phyloP scores from a whole-genome alignment of 2,888 invertebrate genomes.

The Dendrolimus pini region DNA sequence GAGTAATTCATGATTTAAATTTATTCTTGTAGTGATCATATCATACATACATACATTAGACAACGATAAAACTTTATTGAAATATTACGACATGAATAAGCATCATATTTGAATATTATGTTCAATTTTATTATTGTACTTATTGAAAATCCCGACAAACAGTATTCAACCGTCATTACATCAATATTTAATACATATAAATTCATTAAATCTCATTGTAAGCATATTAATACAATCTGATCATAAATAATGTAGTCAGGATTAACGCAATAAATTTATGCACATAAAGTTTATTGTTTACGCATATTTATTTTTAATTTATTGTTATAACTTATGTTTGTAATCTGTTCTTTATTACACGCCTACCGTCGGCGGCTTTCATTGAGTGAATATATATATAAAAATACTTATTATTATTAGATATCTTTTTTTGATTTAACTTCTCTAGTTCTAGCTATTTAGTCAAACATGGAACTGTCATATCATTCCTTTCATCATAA shows the following conservation, averaged over 20 bases:
- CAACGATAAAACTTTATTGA: not conserved
- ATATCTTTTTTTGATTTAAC: no score
- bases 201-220: conserved; percentile 14
- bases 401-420: no score
- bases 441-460: no score
- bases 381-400: not conserved
- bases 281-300: conserved; percentile 10
- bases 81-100: not conserved
- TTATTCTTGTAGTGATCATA: no score
- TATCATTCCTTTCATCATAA: no score
- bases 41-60: no score
- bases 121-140: not conserved
- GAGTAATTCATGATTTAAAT: no score
- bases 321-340: not conserved
- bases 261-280: conserved; percentile 11
- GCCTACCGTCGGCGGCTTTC: not conserved
- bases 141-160: not conserved
- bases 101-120: not conserved
- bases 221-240: conserved; percentile 21
- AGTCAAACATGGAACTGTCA: no score
- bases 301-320: not conserved
- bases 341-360: not conserved
- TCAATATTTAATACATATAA: conserved; percentile 19
- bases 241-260: conserved; percentile 18
- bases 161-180: conserved; percentile 12